Base-by-base conservation (phyloP, 2,888 invertebrate species). In the Caenorhabditis afra region DNA sequence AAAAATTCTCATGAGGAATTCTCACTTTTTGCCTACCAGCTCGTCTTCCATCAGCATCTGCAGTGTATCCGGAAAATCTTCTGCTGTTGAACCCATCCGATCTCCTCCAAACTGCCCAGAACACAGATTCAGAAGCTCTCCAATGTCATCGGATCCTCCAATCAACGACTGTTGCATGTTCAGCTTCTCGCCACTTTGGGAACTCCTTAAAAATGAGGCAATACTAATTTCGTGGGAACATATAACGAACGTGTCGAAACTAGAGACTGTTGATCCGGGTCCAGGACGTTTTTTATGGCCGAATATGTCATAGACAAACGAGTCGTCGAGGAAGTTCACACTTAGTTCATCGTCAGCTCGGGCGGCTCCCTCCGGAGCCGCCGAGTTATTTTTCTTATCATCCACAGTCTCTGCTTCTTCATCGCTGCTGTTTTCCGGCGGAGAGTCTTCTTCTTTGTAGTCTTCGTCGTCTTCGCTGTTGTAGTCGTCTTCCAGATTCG, bases 391-490 rank as follows among this genome's bases (percentile, higher is more conserved):
- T 1, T 44, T 22, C 35, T 20, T 10, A 20, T 70, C 52, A 10
- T 49, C 39, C 7, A 45, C 29, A 3, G 3, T 29, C 7, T 29
- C 47, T 20, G 62, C 41, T 8, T 71, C 66, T 7, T 66, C 65
- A 12, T 65, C 67, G 4, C 53, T 53, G n/a, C 35, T 23, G 22
- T 68, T 37, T 5, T 58, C 59, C 3, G 59, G 23, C 1, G 55
- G 49, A 10, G 37, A 44, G 22, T 61, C 35, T 3, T 50, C 58
- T 57, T 53, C 55, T 18, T 74, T 58, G 14, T 74, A 68, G 12
- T 79, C 79, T 37, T 74, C 74, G 18, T 79, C 79, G 8, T 79
- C 73, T 41, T 73, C 73, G 50, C 73, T 73, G 20, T 79, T 58
- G 22, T 64, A 64, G 2, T 70, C 73, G 16, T 49, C 59, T 11